Base-by-base conservation (phyloP, 2,888 invertebrate species). In the Eristalinus aeneus region DNA sequence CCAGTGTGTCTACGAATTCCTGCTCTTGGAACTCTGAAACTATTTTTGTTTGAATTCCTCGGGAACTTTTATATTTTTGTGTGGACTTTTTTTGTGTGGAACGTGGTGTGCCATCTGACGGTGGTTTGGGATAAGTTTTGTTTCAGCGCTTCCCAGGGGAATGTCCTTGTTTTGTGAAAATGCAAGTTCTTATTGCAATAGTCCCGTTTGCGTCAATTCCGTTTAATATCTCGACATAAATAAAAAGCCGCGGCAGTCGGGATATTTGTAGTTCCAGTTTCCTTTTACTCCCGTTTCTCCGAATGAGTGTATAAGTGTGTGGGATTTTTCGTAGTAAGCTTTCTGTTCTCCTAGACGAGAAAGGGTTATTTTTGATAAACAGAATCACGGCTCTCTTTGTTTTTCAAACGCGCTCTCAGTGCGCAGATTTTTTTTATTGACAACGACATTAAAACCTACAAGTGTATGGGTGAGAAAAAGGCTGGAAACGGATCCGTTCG, bases 191-290 rank as follows among this genome's bases (percentile, higher is more conserved):
- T 86, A 71, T 67, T 86, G 77, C 78, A 77, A 71, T 69, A 71
- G 76, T 85, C 69, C 79, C 76, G 10, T 46, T 80, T 80, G 72
- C 86, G 78, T 82, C 86, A 77, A 69, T 81, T 82, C 82, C 77
- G 86, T 77, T 86, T 60, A 81, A 82, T 82, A 77, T 86, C 81
- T 86, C 86, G 77, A 86, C 86, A 86, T 81, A 86, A 86, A 81
- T 86, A 82, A 80, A n/a, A n/a, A 72, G 32, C 22, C 68, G 22
- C 10, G 72, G 20, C 60, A 61, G 31, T 74, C 34, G 63, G 16
- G 61, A 9, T 67, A 11, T 69, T 64, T 27, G 23, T 31, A 58
- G 11, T 10, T 61, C 2, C 12, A 12, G 2, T 64, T 61, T 46
- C 22, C 1, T 9, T 12, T 39, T 61, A 60, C n/a, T 20, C n/a